These are phyloP conservation scores for Opisthocomus hoazin DNA, from an alignment of 2,113 vertebrate species.

Conservation along the genomic window DNA sequence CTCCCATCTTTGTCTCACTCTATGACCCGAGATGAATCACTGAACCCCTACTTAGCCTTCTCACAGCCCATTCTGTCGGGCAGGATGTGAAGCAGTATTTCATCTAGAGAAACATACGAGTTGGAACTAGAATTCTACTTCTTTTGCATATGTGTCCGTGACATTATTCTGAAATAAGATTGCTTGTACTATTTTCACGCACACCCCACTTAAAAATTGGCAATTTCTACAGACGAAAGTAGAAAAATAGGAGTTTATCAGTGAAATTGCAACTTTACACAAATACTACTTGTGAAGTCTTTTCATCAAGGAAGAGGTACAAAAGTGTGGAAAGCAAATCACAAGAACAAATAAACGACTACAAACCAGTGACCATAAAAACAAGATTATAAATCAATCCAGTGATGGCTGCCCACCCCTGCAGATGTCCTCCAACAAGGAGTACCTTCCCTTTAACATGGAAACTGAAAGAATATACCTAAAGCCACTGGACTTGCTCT, in stretches of 20 bases:
- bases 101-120: not conserved
- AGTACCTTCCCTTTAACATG: not conserved
- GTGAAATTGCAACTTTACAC: not conserved
- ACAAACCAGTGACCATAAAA: not conserved
- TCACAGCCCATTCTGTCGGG: rapidly evolving
- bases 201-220: too few species aligned
- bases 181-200: too few species aligned
- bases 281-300: not conserved
- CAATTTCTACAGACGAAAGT: not conserved
- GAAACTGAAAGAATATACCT: not conserved
- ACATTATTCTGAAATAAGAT: not conserved
- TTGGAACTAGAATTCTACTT: not conserved
- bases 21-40: not conserved
- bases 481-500: not conserved
- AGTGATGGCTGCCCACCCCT: not conserved
- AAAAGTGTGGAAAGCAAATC: not conserved
- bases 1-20: not conserved
- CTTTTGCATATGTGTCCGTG: not conserved
- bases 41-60: not conserved
- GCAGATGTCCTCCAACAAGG: not conserved
- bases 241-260: not conserved
- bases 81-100: not conserved
- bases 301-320: not conserved
- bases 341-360: not conserved
- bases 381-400: not conserved